These are phyloP conservation scores for Cephalopholis sonnerati DNA, from an alignment of 2,113 vertebrate genomes.

Conservation along the genomic window DNA sequence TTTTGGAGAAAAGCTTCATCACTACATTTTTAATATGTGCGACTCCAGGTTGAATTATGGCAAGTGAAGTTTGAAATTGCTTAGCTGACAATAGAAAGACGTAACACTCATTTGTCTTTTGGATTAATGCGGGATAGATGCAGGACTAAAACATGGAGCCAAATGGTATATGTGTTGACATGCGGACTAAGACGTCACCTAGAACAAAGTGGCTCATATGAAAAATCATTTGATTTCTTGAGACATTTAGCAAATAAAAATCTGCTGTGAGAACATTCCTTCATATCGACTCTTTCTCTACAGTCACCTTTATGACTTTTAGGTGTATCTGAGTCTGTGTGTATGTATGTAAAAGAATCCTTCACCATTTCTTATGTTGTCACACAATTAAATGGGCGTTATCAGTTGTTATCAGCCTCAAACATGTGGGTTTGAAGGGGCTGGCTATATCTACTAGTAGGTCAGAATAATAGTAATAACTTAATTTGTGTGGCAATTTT, in stretches of 20 bases:
- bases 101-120: neutral
- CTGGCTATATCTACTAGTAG: no score
- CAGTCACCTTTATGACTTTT: no score
- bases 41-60: neutral
- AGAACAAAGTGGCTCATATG: neutral
- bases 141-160: neutral
- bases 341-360: no score
- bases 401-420: no score
- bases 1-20: neutral
- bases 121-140: neutral
- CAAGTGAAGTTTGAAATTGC: neutral
- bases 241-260: neutral
- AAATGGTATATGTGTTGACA: neutral
- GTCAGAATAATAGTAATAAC: no score
- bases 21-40: constrained; percentile 11
- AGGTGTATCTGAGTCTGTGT: no score
- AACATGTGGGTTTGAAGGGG: no score
- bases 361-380: no score
- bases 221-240: neutral
- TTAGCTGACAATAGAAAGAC: neutral
- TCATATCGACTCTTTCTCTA: no score
- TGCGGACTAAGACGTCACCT: neutral
- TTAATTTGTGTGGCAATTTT: no score
- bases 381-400: no score
- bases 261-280: no score